A percentile compares a stretch with the other conserved stretches of the same genome.
These are phyloP conservation scores for Serinus canaria DNA, from an alignment of 2,113 vertebrate genomes.

Conservation along the genomic window DNA sequence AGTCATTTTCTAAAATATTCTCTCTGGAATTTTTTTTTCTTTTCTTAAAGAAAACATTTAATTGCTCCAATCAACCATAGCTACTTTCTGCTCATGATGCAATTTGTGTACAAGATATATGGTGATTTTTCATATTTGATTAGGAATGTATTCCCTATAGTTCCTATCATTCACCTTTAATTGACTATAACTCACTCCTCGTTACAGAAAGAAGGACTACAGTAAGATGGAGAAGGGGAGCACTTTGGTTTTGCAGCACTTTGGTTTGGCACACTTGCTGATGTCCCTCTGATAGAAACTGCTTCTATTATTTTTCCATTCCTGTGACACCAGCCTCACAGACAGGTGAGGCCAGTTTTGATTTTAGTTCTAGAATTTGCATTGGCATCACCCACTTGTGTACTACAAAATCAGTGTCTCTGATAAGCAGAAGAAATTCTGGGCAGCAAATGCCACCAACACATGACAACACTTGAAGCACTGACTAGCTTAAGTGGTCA, in stretches of 20 bases:
- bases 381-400: not conserved
- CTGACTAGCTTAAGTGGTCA: not conserved
- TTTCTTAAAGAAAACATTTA: conserved; percentile 87
- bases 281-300: not conserved
- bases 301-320: not conserved
- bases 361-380: not conserved
- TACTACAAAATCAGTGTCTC: not conserved
- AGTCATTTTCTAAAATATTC: conserved; percentile 97
- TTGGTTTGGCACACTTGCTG: not conserved
- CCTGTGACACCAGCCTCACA: not conserved
- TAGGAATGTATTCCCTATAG: conserved; percentile 77
- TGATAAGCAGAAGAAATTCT: not conserved
- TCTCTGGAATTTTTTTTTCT: conserved; percentile 82
- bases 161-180: conserved; percentile 82
- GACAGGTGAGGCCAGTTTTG: not conserved
- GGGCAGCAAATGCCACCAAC: not conserved
- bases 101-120: conserved; percentile 81
- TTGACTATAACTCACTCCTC: conserved; percentile 76
- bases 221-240: not conserved
- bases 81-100: conserved; percentile 82
- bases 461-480: not conserved
- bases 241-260: not conserved
- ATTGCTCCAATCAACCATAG: conserved; percentile 93
- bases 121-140: conserved; percentile 88
- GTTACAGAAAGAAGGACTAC: conserved; percentile 67